These are phyloP conservation scores for Chymomyza amoena DNA, from an alignment of 2,888 invertebrate genomes.

Conservation along the genomic window DNA sequence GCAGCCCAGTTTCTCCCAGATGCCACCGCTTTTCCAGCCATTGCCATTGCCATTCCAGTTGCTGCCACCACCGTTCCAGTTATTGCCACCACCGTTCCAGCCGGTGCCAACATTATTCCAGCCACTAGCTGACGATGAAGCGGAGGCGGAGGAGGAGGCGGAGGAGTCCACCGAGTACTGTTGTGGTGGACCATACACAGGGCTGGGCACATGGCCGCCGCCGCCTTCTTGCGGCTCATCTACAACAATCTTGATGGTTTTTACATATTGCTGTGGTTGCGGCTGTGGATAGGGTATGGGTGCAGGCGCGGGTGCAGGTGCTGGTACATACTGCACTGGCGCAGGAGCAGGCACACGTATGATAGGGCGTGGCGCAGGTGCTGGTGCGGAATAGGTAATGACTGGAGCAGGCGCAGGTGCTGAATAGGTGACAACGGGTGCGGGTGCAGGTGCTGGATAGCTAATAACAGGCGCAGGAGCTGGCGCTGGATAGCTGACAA, in stretches of 20 bases:
- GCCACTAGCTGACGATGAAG: constrained; percentile 23
- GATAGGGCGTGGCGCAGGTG: background rate
- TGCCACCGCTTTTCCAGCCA: constrained; percentile 69
- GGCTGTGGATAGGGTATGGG: constrained; percentile 28
- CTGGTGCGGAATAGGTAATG: background rate
- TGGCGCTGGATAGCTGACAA: constrained; percentile 29
- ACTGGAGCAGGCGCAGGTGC: constrained; percentile 9
- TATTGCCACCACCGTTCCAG: constrained; percentile 11
- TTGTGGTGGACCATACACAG: constrained; percentile 59
- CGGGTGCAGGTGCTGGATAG: constrained; percentile 9
- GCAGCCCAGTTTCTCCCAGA: constrained; percentile 71
- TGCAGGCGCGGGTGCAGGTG: too few relatives aligned
- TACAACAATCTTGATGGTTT: constrained; percentile 66
- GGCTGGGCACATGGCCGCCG: constrained; percentile 43
- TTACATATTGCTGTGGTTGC: constrained; percentile 54
- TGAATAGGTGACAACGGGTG: background rate
- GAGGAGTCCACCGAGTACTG: constrained; percentile 22
- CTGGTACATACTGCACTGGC: background rate
- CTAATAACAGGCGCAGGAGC: constrained; percentile 27
- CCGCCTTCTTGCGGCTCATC: constrained; percentile 47
- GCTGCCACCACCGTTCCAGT: constrained; percentile 8
- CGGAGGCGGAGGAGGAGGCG: constrained; percentile 35
- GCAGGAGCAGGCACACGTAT: constrained; percentile 18
- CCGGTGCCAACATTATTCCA: constrained; percentile 25
- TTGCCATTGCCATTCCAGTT: constrained; percentile 15